Base-by-base conservation (phyloP, 2,797 vertebrate genomes). In the Danionella dracula region DNA sequence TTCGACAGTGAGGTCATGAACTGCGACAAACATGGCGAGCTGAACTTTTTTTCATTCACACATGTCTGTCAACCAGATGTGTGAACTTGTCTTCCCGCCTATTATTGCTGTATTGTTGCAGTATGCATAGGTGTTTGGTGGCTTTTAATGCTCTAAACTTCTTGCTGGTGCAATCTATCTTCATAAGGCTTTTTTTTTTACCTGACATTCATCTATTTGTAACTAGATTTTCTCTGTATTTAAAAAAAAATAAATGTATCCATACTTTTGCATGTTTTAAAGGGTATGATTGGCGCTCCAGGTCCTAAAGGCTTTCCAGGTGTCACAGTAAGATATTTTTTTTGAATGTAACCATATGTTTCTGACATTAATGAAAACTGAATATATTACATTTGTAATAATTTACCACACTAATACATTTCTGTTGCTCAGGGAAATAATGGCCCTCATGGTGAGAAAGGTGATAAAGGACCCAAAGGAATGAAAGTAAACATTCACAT, bases 401-500 rank as follows among this genome's bases (percentile, higher is more conserved):
- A 32, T 46, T 6, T 19, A 7, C 21, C 21, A 31, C 27, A 57
- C 5, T 59, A 38, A 12, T 15, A 1, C 23, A 7, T 74, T 40
- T 62, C 50, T 27, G 23, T 70, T 45, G 48, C 67, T 13, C 70
- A 93, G 92, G 90, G 90, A 27, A 66, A 56, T 23, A 76, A 6
- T 68, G 88, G 86, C 19, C 68, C 41, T 0, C 38, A 74, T 58
- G 91, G 90, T 76, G 85, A 87, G 59, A 88, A 80, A 53, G 91
- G 92, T 19, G 79, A 82, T 16, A 2, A 62, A 62, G 91, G 92
- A 70, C 42, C 68, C n/a, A 90, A 85, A 83, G 91, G 90, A 77
- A 64, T 79, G 68, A 81, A 79, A 81, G 91, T 93, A 87, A 61
- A 71, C 1, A 46, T 15, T 7, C 16, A 8, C 10, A 42, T 46